Conservation (phyloP, 2,113 vertebrate species). For the Cyprinodon tularosa region DNA sequence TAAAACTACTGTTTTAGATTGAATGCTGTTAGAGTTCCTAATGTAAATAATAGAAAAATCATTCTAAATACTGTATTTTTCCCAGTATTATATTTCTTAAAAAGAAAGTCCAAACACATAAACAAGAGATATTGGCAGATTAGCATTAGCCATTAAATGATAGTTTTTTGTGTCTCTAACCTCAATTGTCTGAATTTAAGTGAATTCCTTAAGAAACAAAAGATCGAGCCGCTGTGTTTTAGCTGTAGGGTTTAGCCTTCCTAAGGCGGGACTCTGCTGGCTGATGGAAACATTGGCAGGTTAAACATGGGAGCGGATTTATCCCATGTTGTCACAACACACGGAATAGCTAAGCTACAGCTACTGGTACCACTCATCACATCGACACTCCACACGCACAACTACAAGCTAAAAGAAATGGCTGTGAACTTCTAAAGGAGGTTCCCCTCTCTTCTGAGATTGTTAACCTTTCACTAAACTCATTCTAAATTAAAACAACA, state of each 20-base stretch:
- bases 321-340: conserved; percentile 21
- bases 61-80: background rate
- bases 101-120: background rate
- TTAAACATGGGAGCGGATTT: conserved; percentile 15
- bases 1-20: background rate
- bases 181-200: background rate
- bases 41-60: background rate
- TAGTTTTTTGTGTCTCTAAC: no score
- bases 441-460: background rate
- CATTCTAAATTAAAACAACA: background rate
- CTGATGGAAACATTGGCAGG: conserved; percentile 36
- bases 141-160: background rate
- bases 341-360: conserved; percentile 22
- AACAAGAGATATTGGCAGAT: background rate
- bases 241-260: background rate
- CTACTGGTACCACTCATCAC: conserved; percentile 24
- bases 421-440: conserved; percentile 18
- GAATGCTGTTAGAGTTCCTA: background rate
- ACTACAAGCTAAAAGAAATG: conserved; percentile 25
- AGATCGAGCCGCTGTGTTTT: background rate
- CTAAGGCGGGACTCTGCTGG: conserved; percentile 21
- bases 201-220: background rate
- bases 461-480: conserved; percentile 1
- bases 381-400: conserved; percentile 39
- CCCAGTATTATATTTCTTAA: background rate